Base-by-base conservation (phyloP, 30 jellyfish, hydroid and myxozoan species). In the Aurelia coerulea region DNA sequence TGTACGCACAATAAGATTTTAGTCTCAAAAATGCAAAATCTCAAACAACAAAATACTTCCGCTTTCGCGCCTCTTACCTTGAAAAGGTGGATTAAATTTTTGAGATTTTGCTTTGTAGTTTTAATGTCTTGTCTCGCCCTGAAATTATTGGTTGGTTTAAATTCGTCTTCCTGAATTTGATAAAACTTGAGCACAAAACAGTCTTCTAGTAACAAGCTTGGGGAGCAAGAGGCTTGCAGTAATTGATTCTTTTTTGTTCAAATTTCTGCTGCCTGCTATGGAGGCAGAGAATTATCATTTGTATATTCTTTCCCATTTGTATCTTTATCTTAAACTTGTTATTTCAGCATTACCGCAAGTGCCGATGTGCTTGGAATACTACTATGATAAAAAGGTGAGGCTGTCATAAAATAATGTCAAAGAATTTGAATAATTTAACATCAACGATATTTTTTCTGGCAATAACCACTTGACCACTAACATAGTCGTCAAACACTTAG, bases 281-380 rank as follows among this genome's bases (percentile, higher is more conserved):
- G 69, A 5, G 69, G 69, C 32, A 62, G 42, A 13, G 12, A 15
- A 65, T 1, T 16, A 15, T 65, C 19, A 19, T 5, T 34, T 2
- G 56, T 5, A 14, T 68, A 4, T 32, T 68, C 78, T 37, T 15
- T 54, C 59, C 35, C 17, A 19, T 62, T 60, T 49, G 3, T 62
- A 87, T 46, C 2, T 46, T 46, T 23, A 23, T 37, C 2, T 46
- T 46, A 0, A 46, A 46, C 15, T 46, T 46, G 14, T 46, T 6
- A 46, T 46, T 46, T 46, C 8, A 46, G 96, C 96, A 10, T 41
- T 87, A 62, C 96, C 96, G 23, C 85, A 87, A 14, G 90, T 87
- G 33, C 96, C 96, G 41, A 87, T 87, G 96, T 87, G 96, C 34
- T 56, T 87, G 79, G 85, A 56, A 13, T 87, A 87, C 34, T 31